Evolutionary conservation across 2,888 invertebrate species (phyloP), one percentile per base, ranked within the genome.

Genomic region (Agrotis puta): DNA sequence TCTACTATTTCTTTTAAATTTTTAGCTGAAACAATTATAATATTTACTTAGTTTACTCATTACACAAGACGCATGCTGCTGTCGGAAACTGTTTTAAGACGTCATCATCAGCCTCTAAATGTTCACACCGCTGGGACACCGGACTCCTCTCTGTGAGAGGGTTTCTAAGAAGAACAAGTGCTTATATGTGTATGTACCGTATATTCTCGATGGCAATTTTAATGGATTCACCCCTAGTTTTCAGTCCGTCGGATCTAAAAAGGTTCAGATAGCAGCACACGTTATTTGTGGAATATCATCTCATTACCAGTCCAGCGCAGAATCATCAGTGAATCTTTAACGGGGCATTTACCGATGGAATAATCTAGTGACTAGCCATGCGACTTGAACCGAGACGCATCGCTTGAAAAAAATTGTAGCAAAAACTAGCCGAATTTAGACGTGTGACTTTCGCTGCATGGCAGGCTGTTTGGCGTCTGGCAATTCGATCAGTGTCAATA

Each of bases 1-100:
- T 94, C 94, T 2, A 95, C 92, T 50, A 96, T 95, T 88, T 95
- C 95, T 88, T 94, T 95, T 13, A 96, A 87, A 74, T 93, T 96
- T 88, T 93, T 95, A 20, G 96, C 96, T 96, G 85, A 3, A 91
- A 92, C 13, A 76, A 74, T 62, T 63, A 20, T 57, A 43, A 50
- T 14, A 47, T 56, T 27, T n/a, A n/a, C n/a, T 50, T 72, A 45
- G 20, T 48, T 4, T 27, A 20, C 43, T 18, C 18, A 24, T 5
- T 2, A 22, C 7, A 14, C 2, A n/a, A n/a, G 5, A n/a, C 13
- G 13, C 13, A 24, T 5, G 3, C 7, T 14, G 18, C 5, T 45
- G 63, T 4, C 7, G 5, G 24, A 64, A 27, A 24, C 24, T 39
- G 39, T 33, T 33, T 33, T n/a, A n/a, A n/a, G n/a, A n/a, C n/a